Base-by-base conservation (phyloP, 2,797 vertebrate species). In the Tapera naevia region DNA sequence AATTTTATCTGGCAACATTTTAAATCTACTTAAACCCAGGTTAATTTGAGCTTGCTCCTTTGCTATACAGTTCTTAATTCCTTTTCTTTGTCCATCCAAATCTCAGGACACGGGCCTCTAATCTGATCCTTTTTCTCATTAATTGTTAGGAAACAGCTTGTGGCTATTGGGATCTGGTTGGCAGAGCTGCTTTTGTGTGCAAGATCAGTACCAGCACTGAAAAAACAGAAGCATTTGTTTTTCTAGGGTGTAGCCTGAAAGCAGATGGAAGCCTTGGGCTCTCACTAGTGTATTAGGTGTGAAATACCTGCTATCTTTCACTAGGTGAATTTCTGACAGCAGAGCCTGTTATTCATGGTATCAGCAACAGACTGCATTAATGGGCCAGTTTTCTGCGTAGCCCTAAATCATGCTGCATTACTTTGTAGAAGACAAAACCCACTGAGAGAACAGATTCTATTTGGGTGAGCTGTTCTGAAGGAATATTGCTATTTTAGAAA, bases 401-500 rank as follows among this genome's bases (percentile, higher is more conserved):
- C 41, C 27, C 13, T 82, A 88, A 87, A 79, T 86, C 62, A 72
- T 1, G 1, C 13, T 30, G 25, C 15, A 56, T 46, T 71, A 87
- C 74, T 89, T 86, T 22, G 16, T 45, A 51, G 61, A 67, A 78
- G 69, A 56, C 78, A 80, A 87, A 81, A 70, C 32, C n/a, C 54
- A 48, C 60, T 66, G 58, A 87, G 64, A 87, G 21, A 93, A 72
- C n/a, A 82, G 69, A 83, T 85, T 95, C 71, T 96, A n/a, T 94
- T 91, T 96, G 91, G 65, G 80, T 90, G 80, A 81, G 60, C 75
- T 83, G 50, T 62, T 70, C 76, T 79, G 78, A 66, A 89, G 43
- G n/a, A 69, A 79, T 79, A 80, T 35, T 80, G 78, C 46, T 91
- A 30, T 80, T 96, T 91, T 56, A 66, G 83, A 94, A 95, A 87